Evolutionary conservation across 2,797 vertebrate genomes (phyloP), one percentile per base, ranked within the genome.

Genomic region (Hypotaenidia okinawae): DNA sequence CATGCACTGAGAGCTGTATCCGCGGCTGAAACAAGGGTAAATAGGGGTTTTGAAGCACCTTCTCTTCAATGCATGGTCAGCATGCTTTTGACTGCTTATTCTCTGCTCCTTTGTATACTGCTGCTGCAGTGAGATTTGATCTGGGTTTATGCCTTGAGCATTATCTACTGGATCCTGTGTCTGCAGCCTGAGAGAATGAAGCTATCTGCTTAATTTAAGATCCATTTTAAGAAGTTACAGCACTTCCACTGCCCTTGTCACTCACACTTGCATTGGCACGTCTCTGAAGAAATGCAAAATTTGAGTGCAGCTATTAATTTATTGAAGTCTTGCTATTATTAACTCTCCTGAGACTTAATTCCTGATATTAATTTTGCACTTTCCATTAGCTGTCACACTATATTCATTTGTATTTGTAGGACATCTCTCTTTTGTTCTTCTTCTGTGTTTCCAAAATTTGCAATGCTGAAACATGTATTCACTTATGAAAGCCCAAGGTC

Each of bases 101-200:
- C 73, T 81, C 55, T 73, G 30, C 73, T 91, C 15, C 66, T 93
- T 81, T 83, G 43, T 59, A 22, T 55, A 72, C 55, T 91, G 90
- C 91, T 94, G 74, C 55, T 76, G 73, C 80, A 84, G 85, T 72
- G 95, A 95, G 91, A 95, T 94, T 94, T 95, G 91, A 95, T 91
- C 94, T 78, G 73, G 77, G 41, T 17, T 93, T 89, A 52, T 33
- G 49, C 52, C 52, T 84, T 37, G 33, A 94, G 80, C 52, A 14
- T 84, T 89, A 87, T 73, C 69, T 94, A 35, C 62, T 84, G 66
- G 83, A 94, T 94, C 37, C 83, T 93, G 30, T 94, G 70, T 87
- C 80, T 78, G 76, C 27, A 96, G 88, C 49, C 85, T n/a, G 55
- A 93, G 77, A 91, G 57, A 94, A 90, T 82, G 49, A 88, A 88